Percentiles rank a stretch among this genome's conserved stretches.
phyloP scores from a whole-genome alignment of 2,888 invertebrate genomes.

The Xylota segnis region DNA sequence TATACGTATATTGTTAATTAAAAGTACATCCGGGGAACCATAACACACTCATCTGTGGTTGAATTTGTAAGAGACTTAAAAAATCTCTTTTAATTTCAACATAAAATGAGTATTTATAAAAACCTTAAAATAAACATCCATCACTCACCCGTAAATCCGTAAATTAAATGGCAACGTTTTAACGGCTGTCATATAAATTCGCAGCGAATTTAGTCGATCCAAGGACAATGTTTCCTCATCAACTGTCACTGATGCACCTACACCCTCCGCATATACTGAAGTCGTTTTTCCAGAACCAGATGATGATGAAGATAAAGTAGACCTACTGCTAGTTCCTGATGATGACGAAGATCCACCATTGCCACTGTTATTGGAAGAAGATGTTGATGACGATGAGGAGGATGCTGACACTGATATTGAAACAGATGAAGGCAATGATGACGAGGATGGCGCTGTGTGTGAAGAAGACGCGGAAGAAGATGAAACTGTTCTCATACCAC shows the following conservation, averaged over 20 bases:
- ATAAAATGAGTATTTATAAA: neutral
- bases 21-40: too few species aligned
- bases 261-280: constrained; percentile 71
- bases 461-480: constrained; percentile 72
- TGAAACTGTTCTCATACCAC: constrained; percentile 53
- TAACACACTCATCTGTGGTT: too few species aligned
- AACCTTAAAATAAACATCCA: constrained; percentile 21
- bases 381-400: constrained; percentile 43
- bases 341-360: constrained; percentile 49
- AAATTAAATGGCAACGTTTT: constrained; percentile 84
- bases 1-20: too few species aligned
- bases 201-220: constrained; percentile 83
- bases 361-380: constrained; percentile 59
- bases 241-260: constrained; percentile 79
- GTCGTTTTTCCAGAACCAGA: constrained; percentile 63
- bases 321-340: constrained; percentile 63
- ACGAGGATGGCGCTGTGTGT: constrained; percentile 78
- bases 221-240: constrained; percentile 83
- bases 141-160: constrained; percentile 84
- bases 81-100: neutral
- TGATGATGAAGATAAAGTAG: constrained; percentile 66
- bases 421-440: constrained; percentile 76
- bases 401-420: constrained; percentile 72
- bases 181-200: constrained; percentile 84
- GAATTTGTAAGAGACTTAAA: too few species aligned